phyloP scores from a whole-genome alignment of 2,888 invertebrate species.

The Lasioglossum morio region DNA sequence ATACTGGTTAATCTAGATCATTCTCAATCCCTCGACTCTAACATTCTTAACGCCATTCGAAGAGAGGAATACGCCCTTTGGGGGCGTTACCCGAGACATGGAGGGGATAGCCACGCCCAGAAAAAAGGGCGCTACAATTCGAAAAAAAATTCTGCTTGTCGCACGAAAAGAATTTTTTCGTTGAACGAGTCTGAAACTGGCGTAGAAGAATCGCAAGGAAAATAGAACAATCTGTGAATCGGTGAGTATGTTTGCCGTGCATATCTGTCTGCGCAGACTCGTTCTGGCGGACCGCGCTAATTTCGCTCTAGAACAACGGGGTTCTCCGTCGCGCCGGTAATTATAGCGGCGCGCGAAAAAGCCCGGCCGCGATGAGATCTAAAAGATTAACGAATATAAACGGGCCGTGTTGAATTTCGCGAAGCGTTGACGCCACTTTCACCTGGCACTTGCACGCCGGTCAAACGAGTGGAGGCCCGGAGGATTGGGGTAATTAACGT shows the following conservation, averaged over 20 bases:
- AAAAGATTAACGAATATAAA: conserved; percentile 48
- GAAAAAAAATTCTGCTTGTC: neutral
- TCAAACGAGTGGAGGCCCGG: conserved; percentile 30
- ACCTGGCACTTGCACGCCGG: conserved; percentile 6
- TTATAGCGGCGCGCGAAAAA: conserved; percentile 2
- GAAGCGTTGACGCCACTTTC: neutral
- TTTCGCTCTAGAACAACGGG: conserved; percentile 8
- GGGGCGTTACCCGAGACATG: neutral
- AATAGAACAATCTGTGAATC: neutral
- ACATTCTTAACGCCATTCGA: neutral
- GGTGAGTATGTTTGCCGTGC: neutral
- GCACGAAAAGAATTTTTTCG: neutral
- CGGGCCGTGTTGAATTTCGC: conserved; percentile 47
- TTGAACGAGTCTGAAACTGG: neutral
- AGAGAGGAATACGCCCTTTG: neutral
- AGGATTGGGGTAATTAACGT: conserved; percentile 46
- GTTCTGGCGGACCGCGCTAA: neutral
- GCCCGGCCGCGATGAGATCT: conserved; percentile 26
- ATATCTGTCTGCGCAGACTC: neutral
- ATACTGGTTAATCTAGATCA: neutral
- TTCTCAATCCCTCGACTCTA: neutral
- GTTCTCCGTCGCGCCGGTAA: conserved; percentile 8
- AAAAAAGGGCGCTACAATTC: neutral
- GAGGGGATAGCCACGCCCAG: neutral
- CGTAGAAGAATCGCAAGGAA: neutral